phyloP scores from a whole-genome alignment of 2,797 vertebrate genomes.

The Lepidocolaptes lacrymiger region DNA sequence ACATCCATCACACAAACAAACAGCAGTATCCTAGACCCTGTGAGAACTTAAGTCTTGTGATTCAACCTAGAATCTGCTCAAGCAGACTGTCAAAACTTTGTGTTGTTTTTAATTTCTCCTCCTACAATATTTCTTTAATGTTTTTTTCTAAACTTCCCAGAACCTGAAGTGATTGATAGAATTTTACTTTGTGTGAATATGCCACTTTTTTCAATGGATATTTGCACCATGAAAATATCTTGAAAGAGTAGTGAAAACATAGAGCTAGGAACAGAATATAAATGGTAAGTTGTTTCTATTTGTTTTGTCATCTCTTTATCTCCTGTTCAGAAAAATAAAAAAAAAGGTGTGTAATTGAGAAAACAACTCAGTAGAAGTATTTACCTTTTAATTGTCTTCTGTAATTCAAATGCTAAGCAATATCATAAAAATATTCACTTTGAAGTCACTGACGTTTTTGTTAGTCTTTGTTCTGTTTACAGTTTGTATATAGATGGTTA shows the following conservation, averaged over 20 bases:
- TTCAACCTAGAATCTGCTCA: neutral
- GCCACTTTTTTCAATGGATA: neutral
- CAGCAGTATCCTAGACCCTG: neutral
- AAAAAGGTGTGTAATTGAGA: neutral
- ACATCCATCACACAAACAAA: neutral
- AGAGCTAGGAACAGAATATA: neutral
- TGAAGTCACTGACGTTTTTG: neutral
- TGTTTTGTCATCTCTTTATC: neutral
- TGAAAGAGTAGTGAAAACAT: neutral
- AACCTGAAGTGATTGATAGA: neutral
- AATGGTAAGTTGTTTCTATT: neutral
- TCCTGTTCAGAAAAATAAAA: neutral
- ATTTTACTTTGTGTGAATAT: neutral
- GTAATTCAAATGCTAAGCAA: neutral
- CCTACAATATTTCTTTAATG: neutral
- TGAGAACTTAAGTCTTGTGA: neutral
- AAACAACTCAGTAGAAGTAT: neutral
- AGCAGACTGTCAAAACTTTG: neutral
- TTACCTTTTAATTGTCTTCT: neutral
- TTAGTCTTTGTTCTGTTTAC: neutral
- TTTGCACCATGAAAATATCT: neutral
- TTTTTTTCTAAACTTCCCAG: neutral
- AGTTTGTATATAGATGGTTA: neutral
- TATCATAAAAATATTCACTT: neutral
- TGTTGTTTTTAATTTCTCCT: neutral